phyloP scores from a whole-genome alignment of 2,113 vertebrate genomes.

The Entosphenus tridentatus region DNA sequence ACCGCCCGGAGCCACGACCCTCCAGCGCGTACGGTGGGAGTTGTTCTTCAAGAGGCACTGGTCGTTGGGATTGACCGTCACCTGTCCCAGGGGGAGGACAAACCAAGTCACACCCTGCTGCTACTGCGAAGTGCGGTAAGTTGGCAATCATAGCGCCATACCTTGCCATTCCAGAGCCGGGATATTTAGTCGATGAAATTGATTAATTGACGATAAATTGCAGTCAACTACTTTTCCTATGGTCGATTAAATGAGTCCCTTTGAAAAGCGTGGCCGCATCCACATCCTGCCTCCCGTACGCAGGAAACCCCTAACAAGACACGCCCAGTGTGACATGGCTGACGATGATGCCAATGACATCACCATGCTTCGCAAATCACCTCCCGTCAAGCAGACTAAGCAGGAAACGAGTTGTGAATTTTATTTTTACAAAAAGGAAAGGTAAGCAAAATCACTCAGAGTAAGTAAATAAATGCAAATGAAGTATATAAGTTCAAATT shows the following conservation, averaged over 20 bases:
- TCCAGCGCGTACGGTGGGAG: constrained; percentile 51
- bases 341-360: too few relatives aligned
- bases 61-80: constrained; percentile 59
- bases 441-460: too few relatives aligned
- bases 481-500: neutral
- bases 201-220: neutral
- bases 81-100: constrained; percentile 11
- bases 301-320: too few relatives aligned
- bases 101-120: neutral
- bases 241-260: neutral
- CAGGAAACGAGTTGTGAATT: too few relatives aligned
- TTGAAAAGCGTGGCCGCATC: neutral
- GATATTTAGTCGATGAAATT: neutral
- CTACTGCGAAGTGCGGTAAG: neutral
- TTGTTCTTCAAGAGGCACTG: constrained; percentile 47
- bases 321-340: too few relatives aligned
- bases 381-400: too few relatives aligned
- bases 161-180: neutral
- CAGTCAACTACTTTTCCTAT: neutral
- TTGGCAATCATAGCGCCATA: neutral
- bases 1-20: constrained; percentile 13
- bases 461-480: too few relatives aligned
- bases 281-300: too few relatives aligned
- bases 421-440: too few relatives aligned
- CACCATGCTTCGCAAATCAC: too few relatives aligned